Percentiles rank a stretch among this genome's conserved stretches.
Conservation (phyloP, 53 echinoderm and acorn worm genomes). For the Pentamera pediparva region DNA sequence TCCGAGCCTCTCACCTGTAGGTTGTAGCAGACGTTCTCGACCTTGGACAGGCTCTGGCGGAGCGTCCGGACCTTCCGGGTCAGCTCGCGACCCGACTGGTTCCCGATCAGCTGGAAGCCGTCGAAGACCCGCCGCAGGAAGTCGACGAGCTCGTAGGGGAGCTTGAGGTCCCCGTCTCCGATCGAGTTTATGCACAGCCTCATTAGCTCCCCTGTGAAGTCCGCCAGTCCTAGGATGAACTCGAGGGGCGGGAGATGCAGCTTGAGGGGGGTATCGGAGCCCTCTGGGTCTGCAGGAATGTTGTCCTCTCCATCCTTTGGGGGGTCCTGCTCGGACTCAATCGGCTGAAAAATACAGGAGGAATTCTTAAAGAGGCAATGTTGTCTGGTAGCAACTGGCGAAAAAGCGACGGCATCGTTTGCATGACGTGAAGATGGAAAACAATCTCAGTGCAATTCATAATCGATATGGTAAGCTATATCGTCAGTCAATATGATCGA, state of each 20-base stretch:
- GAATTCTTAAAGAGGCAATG: too few relatives aligned
- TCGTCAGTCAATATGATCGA: too few relatives aligned
- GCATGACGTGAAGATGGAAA: too few relatives aligned
- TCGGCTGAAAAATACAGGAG: too few relatives aligned
- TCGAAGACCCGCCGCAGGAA: constrained; percentile 74
- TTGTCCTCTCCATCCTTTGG: too few relatives aligned
- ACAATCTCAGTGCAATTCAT: too few relatives aligned
- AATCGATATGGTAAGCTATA: too few relatives aligned
- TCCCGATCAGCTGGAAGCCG: constrained; percentile 68
- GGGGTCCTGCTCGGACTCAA: too few relatives aligned
- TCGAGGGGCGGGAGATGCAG: constrained; percentile 66
- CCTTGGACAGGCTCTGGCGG: constrained; percentile 86
- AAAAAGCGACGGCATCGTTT: too few relatives aligned
- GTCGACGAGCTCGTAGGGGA: constrained; percentile 61
- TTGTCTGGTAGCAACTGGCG: too few relatives aligned
- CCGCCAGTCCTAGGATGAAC: constrained; percentile 82
- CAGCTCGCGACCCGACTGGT: constrained; percentile 70
- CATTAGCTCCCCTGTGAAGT: constrained; percentile 95
- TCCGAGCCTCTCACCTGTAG: constrained; percentile 86
- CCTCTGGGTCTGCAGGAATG: too few relatives aligned
- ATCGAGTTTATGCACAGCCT: constrained; percentile 81
- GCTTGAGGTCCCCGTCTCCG: constrained; percentile 65
- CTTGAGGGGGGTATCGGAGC: neutral
- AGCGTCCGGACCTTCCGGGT: constrained; percentile 61
- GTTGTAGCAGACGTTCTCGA: constrained; percentile 92